phyloP scores from a whole-genome alignment of 2,113 vertebrate species.

The Podarcis cretensis region DNA sequence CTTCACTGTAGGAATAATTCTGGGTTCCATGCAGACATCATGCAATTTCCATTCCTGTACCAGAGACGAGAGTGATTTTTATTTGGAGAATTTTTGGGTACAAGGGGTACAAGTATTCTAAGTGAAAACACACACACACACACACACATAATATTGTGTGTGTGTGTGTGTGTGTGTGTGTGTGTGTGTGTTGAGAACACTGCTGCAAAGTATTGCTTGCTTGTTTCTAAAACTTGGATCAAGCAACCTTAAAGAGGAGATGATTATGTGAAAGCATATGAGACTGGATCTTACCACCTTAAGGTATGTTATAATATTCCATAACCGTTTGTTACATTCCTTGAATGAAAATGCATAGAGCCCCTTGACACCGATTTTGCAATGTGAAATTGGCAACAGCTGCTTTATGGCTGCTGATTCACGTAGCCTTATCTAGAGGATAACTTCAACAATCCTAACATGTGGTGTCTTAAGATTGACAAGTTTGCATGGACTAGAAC shows the following conservation, averaged over 20 bases:
- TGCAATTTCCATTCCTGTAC: not conserved
- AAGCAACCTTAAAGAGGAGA: not conserved
- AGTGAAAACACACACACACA: too few species aligned
- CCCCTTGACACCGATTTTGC: not conserved
- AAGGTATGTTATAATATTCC: not conserved
- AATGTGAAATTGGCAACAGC: not conserved
- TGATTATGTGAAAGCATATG: not conserved
- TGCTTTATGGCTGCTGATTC: not conserved
- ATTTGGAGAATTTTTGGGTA: not conserved
- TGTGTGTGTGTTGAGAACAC: not conserved
- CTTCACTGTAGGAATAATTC: not conserved
- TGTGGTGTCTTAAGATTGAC: not conserved
- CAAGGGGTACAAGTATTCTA: too few species aligned
- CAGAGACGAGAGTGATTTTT: not conserved
- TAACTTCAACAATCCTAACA: not conserved
- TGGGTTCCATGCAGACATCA: not conserved
- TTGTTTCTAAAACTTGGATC: not conserved
- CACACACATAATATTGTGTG: too few species aligned
- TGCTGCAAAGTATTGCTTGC: not conserved
- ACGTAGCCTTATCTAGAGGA: too few species aligned
- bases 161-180: too few species aligned
- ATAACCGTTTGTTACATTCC: not conserved
- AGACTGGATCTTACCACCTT: not conserved
- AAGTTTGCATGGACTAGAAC: not conserved
- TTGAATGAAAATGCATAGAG: not conserved